Conservation (phyloP, 2,888 invertebrate species). For the Synergus laeviventris region DNA sequence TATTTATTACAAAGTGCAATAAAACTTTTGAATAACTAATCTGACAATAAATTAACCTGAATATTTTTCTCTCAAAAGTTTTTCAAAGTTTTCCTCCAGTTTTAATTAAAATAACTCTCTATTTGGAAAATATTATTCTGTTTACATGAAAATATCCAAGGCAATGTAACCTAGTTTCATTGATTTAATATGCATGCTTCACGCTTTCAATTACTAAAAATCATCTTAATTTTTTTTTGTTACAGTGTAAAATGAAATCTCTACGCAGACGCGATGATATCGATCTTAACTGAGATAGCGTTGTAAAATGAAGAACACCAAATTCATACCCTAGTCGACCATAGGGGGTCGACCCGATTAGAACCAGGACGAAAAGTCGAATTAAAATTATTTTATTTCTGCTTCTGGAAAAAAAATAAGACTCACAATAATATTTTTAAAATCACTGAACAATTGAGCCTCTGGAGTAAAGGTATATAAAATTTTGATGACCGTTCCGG, state of each 20-base stretch:
- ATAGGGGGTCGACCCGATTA: constrained; percentile 54
- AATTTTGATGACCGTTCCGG: no score
- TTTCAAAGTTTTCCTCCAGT: not conserved
- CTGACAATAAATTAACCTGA: not conserved
- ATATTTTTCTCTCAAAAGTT: not conserved
- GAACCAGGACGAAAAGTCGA: constrained; percentile 10
- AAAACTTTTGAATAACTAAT: not conserved
- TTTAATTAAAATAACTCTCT: not conserved
- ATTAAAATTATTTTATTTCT: constrained; percentile 7
- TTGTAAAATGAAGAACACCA: constrained; percentile 63
- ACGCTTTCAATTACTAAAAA: not conserved
- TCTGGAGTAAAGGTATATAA: no score
- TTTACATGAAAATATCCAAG: not conserved
- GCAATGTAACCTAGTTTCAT: not conserved
- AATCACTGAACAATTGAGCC: not conserved
- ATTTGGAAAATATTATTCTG: not conserved
- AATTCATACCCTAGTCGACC: constrained; percentile 63
- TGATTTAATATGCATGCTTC: not conserved
- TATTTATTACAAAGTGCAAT: not conserved
- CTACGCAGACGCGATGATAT: constrained; percentile 70
- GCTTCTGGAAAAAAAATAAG: not conserved
- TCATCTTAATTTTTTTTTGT: constrained; percentile 1
- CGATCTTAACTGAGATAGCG: constrained; percentile 62
- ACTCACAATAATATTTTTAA: not conserved
- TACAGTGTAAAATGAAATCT: constrained; percentile 37